Evolutionary conservation across 1,140 invertebrate genomes (phyloP), one percentile per base, ranked within the genome.

Genomic region (Diabrotica undecimpunctata): DNA sequence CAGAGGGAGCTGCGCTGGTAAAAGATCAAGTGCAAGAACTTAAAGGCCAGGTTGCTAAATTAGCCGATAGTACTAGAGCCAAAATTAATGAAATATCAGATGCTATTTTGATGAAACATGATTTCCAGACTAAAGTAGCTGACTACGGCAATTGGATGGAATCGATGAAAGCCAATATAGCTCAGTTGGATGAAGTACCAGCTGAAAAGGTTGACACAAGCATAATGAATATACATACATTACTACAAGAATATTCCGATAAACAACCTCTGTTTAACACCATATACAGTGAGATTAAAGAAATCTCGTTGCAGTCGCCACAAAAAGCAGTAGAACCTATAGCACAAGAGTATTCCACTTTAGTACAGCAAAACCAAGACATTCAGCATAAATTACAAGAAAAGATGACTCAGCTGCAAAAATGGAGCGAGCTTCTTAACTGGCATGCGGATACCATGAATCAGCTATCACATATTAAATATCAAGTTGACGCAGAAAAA

Each of bases 61-160:
- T 94, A 0, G 87, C 90, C 5, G 91, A 94, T 70, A 85, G 82
- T 10, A 85, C 90, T 0, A 81, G 90, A 59, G 82, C 85, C 13
- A 87, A 87, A 76, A 90, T 93, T 37, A 93, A 93, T 76, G 83
- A 86, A 50, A 79, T 93, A 0, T 92, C 91, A 6, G 91, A 94
- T 76, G 85, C 90, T 14, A 87, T 94, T 38, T 84, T 93, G 46
- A 83, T 88, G 5, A 82, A 88, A 69, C 91, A 95, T 81, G 93
- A 96, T 75, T 93, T 96, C 69, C 87, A 92, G 71, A 87, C 88
- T 25, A 90, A 91, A 75, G 81, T 96, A 54, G 83, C 87, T 9
- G 88, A 90, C 67, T 93, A 96, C 74, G 87, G 90, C 55, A 90
- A 88, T 58, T 96, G 93, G 92, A 87, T 96, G 79, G 88, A 89